Evolutionary conservation across 2,113 vertebrate species (phyloP).

Genomic region (Sisor rabdophorus): DNA sequence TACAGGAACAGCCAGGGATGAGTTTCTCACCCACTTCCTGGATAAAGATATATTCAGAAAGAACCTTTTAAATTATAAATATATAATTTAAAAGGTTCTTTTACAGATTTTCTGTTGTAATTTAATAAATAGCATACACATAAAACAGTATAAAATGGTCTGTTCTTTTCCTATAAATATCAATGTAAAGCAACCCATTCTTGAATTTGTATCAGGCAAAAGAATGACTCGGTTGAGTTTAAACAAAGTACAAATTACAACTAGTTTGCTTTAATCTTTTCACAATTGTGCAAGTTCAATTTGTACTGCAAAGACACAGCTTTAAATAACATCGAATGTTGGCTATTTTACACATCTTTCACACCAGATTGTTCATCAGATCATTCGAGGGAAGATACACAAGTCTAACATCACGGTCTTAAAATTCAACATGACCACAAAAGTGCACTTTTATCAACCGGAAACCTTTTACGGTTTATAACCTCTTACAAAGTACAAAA

Average conservation of each 20-base stretch:
- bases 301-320: constrained; percentile 1
- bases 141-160: neutral
- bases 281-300: neutral
- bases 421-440: neutral
- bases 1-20: neutral
- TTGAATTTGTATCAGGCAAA: neutral
- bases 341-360: neutral
- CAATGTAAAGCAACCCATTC: neutral
- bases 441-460: neutral
- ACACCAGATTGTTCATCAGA: neutral
- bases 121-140: constrained; percentile 25
- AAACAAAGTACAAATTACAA: neutral
- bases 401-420: neutral
- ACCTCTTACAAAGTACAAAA: too few relatives aligned
- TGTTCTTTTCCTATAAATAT: neutral
- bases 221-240: neutral
- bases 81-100: neutral
- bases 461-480: too few relatives aligned
- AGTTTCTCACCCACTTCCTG: neutral
- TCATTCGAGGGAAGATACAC: neutral
- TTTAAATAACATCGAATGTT: neutral
- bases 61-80: too few relatives aligned
- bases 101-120: constrained; percentile 11
- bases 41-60: too few relatives aligned
- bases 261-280: neutral